Evolutionary conservation across 2,113 vertebrate species (phyloP).

Genomic region (Periophthalmus modestus): DNA sequence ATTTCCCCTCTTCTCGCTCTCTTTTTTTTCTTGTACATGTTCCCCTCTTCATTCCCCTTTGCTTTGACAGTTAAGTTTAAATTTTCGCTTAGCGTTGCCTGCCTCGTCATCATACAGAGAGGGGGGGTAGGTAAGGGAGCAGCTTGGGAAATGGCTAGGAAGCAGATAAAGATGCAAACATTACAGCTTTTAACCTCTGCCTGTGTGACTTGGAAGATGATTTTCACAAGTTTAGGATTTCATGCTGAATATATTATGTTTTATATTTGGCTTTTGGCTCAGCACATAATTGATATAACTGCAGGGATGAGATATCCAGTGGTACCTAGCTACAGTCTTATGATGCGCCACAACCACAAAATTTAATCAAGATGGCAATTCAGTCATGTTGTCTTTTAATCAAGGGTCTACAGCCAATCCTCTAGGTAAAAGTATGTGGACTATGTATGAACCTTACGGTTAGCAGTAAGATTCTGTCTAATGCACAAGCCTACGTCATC

Average conservation of each 20-base stretch:
- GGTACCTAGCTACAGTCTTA: no score
- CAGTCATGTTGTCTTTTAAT: no score
- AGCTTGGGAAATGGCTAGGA: background rate
- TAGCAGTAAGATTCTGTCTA: no score
- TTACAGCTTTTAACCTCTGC: background rate
- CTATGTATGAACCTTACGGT: no score
- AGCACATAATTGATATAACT: no score
- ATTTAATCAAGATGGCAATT: no score
- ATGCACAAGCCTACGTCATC: no score
- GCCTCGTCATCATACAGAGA: conserved; percentile 29
- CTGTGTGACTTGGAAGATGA: background rate
- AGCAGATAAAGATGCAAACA: background rate
- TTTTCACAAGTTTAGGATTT: background rate
- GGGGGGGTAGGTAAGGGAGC: background rate
- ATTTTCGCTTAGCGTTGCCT: conserved; percentile 31
- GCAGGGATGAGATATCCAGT: no score
- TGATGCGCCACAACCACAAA: no score
- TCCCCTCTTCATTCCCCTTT: conserved; percentile 22
- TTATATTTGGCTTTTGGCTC: no score
- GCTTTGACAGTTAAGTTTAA: conserved; percentile 46
- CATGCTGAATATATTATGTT: background rate
- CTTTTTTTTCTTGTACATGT: background rate
- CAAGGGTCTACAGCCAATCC: no score
- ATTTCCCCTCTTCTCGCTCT: conserved; percentile 21
- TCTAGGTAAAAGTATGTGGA: no score